These are phyloP conservation scores for Lepus timidus DNA, from an alignment of 2,113 vertebrate species.

Conservation along the genomic window DNA sequence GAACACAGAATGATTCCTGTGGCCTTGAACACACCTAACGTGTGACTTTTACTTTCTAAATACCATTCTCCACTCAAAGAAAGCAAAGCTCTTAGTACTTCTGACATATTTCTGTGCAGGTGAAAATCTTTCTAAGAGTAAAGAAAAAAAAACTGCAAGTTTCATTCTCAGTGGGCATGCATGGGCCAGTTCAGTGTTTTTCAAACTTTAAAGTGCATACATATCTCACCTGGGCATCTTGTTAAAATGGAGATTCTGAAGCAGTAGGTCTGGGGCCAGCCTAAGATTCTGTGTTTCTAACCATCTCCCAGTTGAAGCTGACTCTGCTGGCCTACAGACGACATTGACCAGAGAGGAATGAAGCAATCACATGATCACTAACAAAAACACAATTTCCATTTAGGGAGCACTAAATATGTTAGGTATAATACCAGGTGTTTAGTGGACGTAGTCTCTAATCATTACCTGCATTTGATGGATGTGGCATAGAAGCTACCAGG, in stretches of 20 bases:
- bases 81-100: not conserved
- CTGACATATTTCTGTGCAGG: not conserved
- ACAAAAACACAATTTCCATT: not conserved
- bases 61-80: constrained; percentile 1
- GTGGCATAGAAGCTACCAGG: not conserved
- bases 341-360: not conserved
- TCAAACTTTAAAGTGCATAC: not conserved
- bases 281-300: not conserved
- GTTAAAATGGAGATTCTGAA: not conserved
- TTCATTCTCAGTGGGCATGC: not conserved
- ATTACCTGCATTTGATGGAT: not conserved
- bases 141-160: constrained; percentile 22
- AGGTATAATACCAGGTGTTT: not conserved
- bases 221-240: not conserved
- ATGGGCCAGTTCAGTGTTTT: not conserved
- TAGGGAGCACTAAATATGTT: not conserved
- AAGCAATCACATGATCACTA: not conserved
- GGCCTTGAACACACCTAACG: not conserved
- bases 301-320: not conserved
- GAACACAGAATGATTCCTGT: not conserved
- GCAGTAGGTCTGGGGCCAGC: not conserved
- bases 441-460: not conserved
- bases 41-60: not conserved
- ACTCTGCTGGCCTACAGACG: not conserved
- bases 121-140: constrained; percentile 10